Evolutionary conservation across 2,797 vertebrate genomes (phyloP).

Genomic region (Rousettus madagascariensis): DNA sequence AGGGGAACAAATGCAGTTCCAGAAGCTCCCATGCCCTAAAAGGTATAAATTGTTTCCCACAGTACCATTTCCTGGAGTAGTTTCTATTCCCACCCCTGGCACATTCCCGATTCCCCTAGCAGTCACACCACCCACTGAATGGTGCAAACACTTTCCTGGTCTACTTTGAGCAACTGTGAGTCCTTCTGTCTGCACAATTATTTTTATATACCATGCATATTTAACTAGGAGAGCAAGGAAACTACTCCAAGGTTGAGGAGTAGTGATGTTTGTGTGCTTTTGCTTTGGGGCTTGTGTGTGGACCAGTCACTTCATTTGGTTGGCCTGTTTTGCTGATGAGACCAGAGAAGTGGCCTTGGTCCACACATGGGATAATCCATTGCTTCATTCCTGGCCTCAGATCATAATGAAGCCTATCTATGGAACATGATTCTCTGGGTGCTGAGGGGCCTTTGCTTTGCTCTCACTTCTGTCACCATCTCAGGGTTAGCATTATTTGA

Average conservation of each 20-base stretch:
- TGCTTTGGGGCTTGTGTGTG: background rate
- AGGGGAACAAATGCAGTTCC: constrained; percentile 4
- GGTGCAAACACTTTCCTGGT: constrained; percentile 60
- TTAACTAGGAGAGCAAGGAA: constrained; percentile 42
- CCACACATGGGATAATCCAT: background rate
- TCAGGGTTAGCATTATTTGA: background rate
- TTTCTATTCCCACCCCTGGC: constrained; percentile 62
- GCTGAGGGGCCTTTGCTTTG: background rate
- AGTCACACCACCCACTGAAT: constrained; percentile 51
- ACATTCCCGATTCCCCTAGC: constrained; percentile 52
- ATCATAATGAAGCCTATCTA: background rate
- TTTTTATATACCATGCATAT: constrained; percentile 66
- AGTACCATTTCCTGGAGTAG: constrained; percentile 59
- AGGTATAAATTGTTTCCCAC: constrained; percentile 26
- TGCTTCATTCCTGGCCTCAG: background rate
- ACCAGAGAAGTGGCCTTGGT: background rate
- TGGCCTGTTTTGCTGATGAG: background rate
- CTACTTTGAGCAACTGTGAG: constrained; percentile 68
- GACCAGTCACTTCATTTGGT: background rate
- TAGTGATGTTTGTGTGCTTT: background rate
- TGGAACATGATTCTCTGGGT: background rate
- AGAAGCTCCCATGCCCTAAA: constrained; percentile 42
- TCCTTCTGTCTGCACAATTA: constrained; percentile 74
- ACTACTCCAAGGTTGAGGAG: constrained; percentile 32
- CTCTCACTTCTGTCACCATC: background rate